A percentile compares a stretch with the other conserved stretches of the same genome.
Evolutionary conservation across 1,140 invertebrate species (phyloP).

Genomic region (Drosophila guanche): DNA sequence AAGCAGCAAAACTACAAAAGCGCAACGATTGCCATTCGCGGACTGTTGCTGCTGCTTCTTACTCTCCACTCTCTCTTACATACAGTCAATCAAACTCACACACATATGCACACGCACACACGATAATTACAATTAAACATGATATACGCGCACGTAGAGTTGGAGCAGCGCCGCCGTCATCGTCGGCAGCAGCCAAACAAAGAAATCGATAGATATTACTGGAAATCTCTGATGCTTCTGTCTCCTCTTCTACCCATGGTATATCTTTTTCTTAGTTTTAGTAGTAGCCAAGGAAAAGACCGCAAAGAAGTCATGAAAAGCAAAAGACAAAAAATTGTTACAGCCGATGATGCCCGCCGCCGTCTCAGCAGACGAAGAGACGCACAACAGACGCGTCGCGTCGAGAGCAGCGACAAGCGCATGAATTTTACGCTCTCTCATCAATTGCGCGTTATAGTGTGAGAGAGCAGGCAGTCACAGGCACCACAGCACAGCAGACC

Average conservation of each 20-base stretch:
- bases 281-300: slow-evolving; percentile 55
- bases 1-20: slow-evolving; percentile 62
- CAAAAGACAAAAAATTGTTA: slow-evolving; percentile 60
- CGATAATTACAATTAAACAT: slow-evolving; percentile 79
- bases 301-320: slow-evolving; percentile 59
- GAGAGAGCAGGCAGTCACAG: slow-evolving; percentile 39
- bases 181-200: slow-evolving; percentile 56
- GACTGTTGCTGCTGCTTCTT: slow-evolving; percentile 59
- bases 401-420: slow-evolving; percentile 59
- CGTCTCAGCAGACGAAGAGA: slow-evolving; percentile 60
- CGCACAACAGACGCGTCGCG: slow-evolving; percentile 59
- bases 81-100: slow-evolving; percentile 19
- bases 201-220: slow-evolving; percentile 80
- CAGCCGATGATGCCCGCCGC: slow-evolving; percentile 51
- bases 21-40: slow-evolving; percentile 60
- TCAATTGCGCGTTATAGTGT: slow-evolving; percentile 66
- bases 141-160: slow-evolving; percentile 39
- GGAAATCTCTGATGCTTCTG: slow-evolving; percentile 35
- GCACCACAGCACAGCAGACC: slow-evolving; percentile 4
- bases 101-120: slow-evolving; percentile 23
- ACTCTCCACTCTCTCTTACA: slow-evolving; percentile 16
- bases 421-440: slow-evolving; percentile 78
- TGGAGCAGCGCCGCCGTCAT: not conserved
- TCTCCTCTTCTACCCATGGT: slow-evolving; percentile 11
- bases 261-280: slow-evolving; percentile 57